Conservation (phyloP, 1,140 invertebrate genomes). For the Drosophila virilis region DNA sequence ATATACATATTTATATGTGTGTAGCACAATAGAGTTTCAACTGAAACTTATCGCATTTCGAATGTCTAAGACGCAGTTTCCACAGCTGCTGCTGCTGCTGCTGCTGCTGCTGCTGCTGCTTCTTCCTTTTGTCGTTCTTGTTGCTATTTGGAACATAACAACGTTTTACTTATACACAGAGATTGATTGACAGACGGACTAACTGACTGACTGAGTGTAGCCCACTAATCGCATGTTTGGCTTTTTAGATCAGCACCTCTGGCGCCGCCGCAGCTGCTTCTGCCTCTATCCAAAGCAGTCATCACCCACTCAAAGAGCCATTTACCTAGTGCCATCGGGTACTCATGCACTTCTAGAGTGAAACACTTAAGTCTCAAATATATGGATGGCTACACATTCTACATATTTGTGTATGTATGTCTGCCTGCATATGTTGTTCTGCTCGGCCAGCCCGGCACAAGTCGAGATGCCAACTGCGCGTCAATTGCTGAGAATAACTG, state of each 20-base stretch:
- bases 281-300: neutral
- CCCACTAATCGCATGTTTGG: conserved; percentile 8
- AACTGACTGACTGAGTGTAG: conserved; percentile 1
- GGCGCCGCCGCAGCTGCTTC: neutral
- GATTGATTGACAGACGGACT: neutral
- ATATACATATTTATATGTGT: conserved; percentile 11
- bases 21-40: conserved; percentile 38
- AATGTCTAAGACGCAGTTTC: conserved; percentile 58
- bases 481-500: neutral
- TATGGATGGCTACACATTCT: neutral
- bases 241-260: conserved; percentile 7
- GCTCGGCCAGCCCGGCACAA: neutral
- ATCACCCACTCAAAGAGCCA: neutral
- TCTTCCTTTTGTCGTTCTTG: conserved; percentile 32
- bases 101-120: conserved; percentile 21
- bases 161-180: conserved; percentile 17
- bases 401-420: too few relatives aligned
- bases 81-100: conserved; percentile 17
- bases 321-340: neutral
- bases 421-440: too few relatives aligned
- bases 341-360: neutral
- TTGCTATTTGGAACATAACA: conserved; percentile 56
- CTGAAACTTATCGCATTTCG: conserved; percentile 54
- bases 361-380: neutral
- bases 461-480: neutral